phyloP scores from a whole-genome alignment of 1,140 invertebrate genomes.

The Leguminivora glycinivorella region DNA sequence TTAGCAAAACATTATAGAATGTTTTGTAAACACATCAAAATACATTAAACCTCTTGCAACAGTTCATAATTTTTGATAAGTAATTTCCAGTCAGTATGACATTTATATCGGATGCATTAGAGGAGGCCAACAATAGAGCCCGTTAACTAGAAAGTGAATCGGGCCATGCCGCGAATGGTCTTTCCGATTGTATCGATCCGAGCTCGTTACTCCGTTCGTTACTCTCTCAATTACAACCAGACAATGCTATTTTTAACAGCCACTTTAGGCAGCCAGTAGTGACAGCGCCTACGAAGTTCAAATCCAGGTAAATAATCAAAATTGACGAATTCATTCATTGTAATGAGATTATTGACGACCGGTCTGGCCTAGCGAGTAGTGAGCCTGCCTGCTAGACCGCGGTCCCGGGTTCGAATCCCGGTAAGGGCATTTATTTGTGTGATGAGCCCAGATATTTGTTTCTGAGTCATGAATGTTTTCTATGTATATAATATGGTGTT shows the following conservation, averaged over 20 bases:
- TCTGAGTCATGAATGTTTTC: too few species aligned
- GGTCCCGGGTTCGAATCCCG: too few species aligned
- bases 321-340: too few species aligned
- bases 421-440: too few species aligned
- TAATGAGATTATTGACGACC: too few species aligned
- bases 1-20: too few species aligned
- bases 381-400: too few species aligned
- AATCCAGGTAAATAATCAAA: too few species aligned
- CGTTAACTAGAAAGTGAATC: constrained; percentile 66
- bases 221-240: constrained; percentile 54
- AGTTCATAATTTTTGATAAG: constrained; percentile 14
- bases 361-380: too few species aligned
- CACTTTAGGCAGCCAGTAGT: background rate
- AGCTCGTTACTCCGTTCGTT: constrained; percentile 56
- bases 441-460: too few species aligned
- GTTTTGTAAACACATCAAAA: background rate
- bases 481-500: too few species aligned
- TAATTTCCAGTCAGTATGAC: constrained; percentile 40
- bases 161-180: constrained; percentile 54
- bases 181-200: constrained; percentile 60
- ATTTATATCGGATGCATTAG: constrained; percentile 55
- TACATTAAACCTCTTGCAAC: background rate
- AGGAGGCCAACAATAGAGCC: constrained; percentile 56
- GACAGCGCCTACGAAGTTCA: too few species aligned
- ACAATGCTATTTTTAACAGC: constrained; percentile 35